Conservation (phyloP, 2,113 vertebrate species). For the Sclerurus mexicanus region DNA sequence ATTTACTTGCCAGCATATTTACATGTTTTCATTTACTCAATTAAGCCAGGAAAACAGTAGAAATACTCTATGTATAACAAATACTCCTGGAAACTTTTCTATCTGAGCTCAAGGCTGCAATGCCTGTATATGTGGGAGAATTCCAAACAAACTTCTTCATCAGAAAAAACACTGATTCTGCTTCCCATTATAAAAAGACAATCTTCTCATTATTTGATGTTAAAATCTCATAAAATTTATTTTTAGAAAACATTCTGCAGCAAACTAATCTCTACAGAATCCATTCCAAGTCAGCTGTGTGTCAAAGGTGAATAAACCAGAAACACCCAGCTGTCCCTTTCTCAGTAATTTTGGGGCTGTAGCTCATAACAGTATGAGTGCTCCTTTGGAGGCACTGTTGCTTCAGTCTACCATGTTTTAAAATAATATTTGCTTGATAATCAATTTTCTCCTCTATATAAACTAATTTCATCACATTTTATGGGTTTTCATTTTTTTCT, state of each 20-base stretch:
- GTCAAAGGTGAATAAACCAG: not conserved
- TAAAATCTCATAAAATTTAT: not conserved
- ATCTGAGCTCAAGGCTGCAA: not conserved
- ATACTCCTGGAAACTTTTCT: not conserved
- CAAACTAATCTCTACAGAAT: not conserved
- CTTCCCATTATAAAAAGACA: not conserved
- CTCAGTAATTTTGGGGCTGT: not conserved
- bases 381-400: not conserved
- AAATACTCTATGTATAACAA: not conserved
- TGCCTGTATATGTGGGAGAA: not conserved
- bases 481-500: not conserved
- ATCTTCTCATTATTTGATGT: not conserved
- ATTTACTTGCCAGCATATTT: not conserved
- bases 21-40: not conserved
- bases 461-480: not conserved
- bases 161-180: not conserved
- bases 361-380: not conserved
- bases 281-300: not conserved
- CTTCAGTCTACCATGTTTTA: not conserved
- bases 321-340: not conserved
- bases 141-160: not conserved
- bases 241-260: not conserved
- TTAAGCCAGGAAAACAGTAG: not conserved
- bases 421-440: not conserved
- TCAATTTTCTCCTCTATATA: not conserved